These are phyloP conservation scores for Enteromius trimaculatus DNA, from an alignment of 2,797 vertebrate species.

Conservation along the genomic window DNA sequence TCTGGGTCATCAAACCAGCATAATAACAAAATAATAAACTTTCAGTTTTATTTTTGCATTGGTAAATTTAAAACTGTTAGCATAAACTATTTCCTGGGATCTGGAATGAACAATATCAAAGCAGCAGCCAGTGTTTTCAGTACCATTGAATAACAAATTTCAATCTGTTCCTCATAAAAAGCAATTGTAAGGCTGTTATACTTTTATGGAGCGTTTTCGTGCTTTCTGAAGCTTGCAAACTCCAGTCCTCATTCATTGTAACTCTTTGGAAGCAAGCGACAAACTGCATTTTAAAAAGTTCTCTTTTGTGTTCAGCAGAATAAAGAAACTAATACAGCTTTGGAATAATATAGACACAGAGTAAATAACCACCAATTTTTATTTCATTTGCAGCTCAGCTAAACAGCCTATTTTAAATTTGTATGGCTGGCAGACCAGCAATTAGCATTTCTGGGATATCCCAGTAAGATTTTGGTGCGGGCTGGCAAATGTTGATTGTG, in stretches of 20 bases:
- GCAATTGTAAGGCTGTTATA: not conserved
- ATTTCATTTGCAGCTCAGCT: not conserved
- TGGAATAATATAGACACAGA: not conserved
- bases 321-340: not conserved
- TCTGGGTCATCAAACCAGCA: constrained; percentile 17
- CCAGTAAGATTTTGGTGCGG: not conserved
- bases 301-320: not conserved
- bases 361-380: not conserved
- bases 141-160: not conserved
- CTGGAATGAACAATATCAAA: not conserved
- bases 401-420: not conserved
- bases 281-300: not conserved
- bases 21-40: constrained; percentile 11
- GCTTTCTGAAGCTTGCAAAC: not conserved
- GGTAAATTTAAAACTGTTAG: not conserved
- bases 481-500: not conserved
- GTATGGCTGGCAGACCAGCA: not conserved
- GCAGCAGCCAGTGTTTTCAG: not conserved
- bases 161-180: not conserved
- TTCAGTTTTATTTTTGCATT: not conserved
- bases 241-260: not conserved
- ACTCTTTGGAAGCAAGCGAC: not conserved
- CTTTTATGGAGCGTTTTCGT: not conserved
- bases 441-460: not conserved
- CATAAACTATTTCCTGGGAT: constrained; percentile 16